Base-by-base conservation (phyloP, 2,888 invertebrate species). In the Pristionchus japonicus region DNA sequence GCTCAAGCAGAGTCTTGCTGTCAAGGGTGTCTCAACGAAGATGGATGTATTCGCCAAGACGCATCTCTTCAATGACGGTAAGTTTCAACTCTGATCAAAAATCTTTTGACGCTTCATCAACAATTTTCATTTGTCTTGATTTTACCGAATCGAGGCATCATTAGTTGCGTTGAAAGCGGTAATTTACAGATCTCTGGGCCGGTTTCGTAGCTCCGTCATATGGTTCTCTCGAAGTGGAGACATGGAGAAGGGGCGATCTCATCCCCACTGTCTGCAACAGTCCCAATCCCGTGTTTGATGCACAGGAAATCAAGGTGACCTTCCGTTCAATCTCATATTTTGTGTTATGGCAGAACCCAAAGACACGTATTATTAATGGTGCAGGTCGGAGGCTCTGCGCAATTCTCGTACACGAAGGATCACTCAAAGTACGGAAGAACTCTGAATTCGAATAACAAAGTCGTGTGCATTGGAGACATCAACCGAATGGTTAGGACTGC, bases 401-500 rank as follows among this genome's bases (percentile, higher is more conserved):
- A 86, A 31, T 93, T 93, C 89, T 89, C 90, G 34, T 92, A 92
- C 89, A 96, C 96, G 89, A 95, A 96, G 89, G 97, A 97, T 95
- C 97, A 97, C 95, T 97, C 97, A 0, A 97, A 97, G 95, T 97
- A 97, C 97, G 96, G 97, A 9, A 96, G 97, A 20, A 95, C 96
- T 0, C 95, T 90, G 74, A 23, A 40, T 23, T 23, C 37, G 47
- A 82, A 88, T 52, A 89, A 90, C 17, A 90, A 95, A 90, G 94
- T 95, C 91, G 96, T 97, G 91, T 98, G 98, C 95, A 96, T 98
- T 23, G 98, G 98, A 9, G 98, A 98, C 94, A 97, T 98, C 89
- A 98, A 98, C 95, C 96, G 98, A 96, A 97, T 96, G 95, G 97
- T 97, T 95, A 96, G 64, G 27, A 9, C 27, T 61, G 27, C 27